Base-by-base conservation (phyloP, 37 sponge, comb jelly and placozoan species). In the Oscarella lobularis region DNA sequence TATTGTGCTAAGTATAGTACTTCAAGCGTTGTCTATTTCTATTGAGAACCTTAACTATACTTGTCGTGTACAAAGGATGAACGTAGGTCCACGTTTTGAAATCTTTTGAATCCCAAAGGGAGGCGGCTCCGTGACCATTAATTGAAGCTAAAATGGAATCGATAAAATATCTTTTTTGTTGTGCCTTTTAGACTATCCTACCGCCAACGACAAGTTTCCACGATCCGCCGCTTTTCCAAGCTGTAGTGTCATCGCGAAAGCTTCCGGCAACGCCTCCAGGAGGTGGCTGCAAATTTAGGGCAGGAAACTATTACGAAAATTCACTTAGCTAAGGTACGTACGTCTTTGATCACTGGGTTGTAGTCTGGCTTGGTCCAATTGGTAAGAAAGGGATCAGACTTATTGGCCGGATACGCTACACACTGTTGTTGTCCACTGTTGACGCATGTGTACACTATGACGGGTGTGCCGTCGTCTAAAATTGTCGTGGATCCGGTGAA, bases 221-320 rank as follows among this genome's bases (percentile, higher is more conserved):
- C 60, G 60, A 48, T 48, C 60, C 60, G 60, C 20, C 60, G 14
- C 14, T 48, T 48, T 48, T 48, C 60, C 60, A 48, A 48, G 60
- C 60, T 9, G 60, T 48, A 20, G 60, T 48, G 60, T 48, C 60
- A 48, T 48, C 60, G 60, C 60, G 60, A 48, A 48, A 48, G 14
- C 20, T 9, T 48, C 60, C 60, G 14, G 60, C 20, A 48, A 20
- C 20, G 60, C 60, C 60, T 27, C 60, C 60, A 27, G 60, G 60
- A 9, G 60, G 60, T 48, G 60, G 14, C 60, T 48, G 20, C 60
- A 48, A 48, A 27, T n/a, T n/a, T n/a, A n/a, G n/a, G n/a, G n/a
- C n/a, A n/a, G n/a, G n/a, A n/a, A n/a, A n/a, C n/a, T n/a, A n/a
- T n/a, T n/a, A n/a, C n/a, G n/a, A n/a, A n/a, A n/a, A n/a, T n/a